Evolutionary conservation across 2,797 vertebrate species (phyloP).

Genomic region (Rhinoraja longicauda): DNA sequence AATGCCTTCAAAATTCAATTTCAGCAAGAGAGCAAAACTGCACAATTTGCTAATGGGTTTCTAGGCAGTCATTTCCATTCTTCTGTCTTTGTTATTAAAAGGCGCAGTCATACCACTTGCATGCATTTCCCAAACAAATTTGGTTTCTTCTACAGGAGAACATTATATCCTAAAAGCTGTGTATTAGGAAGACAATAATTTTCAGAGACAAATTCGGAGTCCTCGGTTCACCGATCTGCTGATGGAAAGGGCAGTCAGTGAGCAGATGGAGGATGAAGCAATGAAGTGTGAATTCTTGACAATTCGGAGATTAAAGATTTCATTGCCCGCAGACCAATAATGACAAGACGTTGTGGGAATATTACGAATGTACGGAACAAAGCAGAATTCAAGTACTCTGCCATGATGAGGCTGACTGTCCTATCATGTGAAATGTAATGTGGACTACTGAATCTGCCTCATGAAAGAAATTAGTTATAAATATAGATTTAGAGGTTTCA

Average conservation of each 20-base stretch:
- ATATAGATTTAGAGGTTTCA: background rate
- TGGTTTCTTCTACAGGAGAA: background rate
- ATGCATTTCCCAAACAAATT: conserved; percentile 12
- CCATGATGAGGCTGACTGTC: background rate
- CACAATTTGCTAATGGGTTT: no score
- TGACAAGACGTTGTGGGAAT: background rate
- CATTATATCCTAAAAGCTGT: background rate
- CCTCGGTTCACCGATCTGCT: conserved; percentile 13
- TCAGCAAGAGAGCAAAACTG: no score
- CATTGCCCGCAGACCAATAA: background rate
- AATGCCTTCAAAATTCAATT: no score
- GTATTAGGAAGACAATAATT: background rate
- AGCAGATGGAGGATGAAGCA: background rate
- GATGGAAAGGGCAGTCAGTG: conserved; percentile 16
- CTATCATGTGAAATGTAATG: background rate
- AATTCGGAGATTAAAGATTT: conserved; percentile 20
- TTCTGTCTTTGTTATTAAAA: background rate
- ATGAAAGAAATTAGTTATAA: background rate
- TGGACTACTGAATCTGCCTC: background rate
- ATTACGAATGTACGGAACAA: background rate
- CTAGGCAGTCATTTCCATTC: background rate
- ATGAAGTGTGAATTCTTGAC: background rate
- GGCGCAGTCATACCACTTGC: background rate
- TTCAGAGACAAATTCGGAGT: background rate
- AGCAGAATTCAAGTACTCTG: background rate